phyloP scores from a whole-genome alignment of 2,888 invertebrate species.

The Pseudeuparius sepicola region DNA sequence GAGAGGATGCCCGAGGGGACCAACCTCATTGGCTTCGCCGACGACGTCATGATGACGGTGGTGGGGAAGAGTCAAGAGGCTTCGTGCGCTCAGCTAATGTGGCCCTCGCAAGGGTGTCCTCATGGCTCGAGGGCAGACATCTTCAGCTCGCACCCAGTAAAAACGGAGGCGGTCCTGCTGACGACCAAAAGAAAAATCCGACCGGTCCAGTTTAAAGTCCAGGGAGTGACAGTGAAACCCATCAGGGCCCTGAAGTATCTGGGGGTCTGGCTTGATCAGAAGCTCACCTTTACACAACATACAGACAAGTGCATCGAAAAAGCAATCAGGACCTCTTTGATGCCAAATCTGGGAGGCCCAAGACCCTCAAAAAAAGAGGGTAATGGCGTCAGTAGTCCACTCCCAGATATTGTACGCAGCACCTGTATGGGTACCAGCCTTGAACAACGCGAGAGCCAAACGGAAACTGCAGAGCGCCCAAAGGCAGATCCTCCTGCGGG shows the following conservation, averaged over 20 bases:
- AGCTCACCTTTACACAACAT: slow-evolving; percentile 6
- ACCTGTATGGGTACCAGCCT: too few species aligned
- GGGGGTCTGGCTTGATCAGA: slow-evolving; percentile 6
- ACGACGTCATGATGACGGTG: slow-evolving; percentile 11
- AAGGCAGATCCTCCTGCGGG: slow-evolving; percentile 6
- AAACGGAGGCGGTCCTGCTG: slow-evolving; percentile 7
- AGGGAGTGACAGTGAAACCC: background rate
- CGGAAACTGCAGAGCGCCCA: slow-evolving; percentile 5
- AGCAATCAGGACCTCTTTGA: too few species aligned
- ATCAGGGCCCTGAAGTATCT: slow-evolving; percentile 5
- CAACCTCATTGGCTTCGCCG: slow-evolving; percentile 7
- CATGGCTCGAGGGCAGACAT: slow-evolving; percentile 1
- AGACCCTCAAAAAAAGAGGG: slow-evolving; percentile 9
- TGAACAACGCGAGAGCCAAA: slow-evolving; percentile 4
- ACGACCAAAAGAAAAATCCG: slow-evolving; percentile 6
- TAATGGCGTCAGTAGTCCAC: slow-evolving; percentile 7
- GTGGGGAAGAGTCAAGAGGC: slow-evolving; percentile 13
- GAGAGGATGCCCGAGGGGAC: slow-evolving; percentile 10
- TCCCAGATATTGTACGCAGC: slow-evolving; percentile 11
- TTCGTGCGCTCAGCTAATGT: too few species aligned
- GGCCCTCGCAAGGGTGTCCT: too few species aligned
- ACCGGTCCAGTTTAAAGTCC: background rate
- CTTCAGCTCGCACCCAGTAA: slow-evolving; percentile 2
- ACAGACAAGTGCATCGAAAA: too few species aligned
- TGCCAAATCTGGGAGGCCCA: slow-evolving; percentile 14